Base-by-base conservation (phyloP, 2,113 vertebrate genomes). In the Rhinopomastus cyanomelas region DNA sequence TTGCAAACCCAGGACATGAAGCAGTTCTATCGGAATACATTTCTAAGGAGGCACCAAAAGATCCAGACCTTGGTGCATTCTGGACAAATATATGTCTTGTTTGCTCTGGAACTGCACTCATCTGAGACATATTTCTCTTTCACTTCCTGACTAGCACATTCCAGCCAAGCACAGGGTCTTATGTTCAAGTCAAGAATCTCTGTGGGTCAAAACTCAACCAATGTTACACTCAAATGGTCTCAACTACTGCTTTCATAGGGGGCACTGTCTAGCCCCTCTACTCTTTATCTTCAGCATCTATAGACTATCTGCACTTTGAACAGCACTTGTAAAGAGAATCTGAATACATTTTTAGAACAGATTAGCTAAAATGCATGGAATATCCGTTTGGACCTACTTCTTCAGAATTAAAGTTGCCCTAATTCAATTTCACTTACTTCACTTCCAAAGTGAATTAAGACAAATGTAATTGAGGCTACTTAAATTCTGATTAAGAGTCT, bases 401-500 rank as follows among this genome's bases (percentile, higher is more conserved):
- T 49, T 76, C 69, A 87, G 84, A 93, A 95, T 92, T 92, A 94
- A 85, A 92, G 84, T 18, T 61, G 32, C 32, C 64, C 74, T 92
- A 78, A 94, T 92, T 95, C 91, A 93, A 93, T 95, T 95, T 89
- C 42, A 67, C 59, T 94, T 72, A 89, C 89, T 94, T 79, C 91
- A 82, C 89, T 95, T 94, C 55, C 64, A 85, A 96, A 95, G 67
- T 90, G 89, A 95, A 93, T 94, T 68, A 95, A 94, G 56, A 75
- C 55, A 92, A 92, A 94, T 39, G 75, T 87, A 92, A 92, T 93
- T 92, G 89, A 92, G 87, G 85, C 87, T 92, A 93, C 91, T 95
- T 92, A 87, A 93, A 94, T 90, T 95, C 93, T 94, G 92, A 94
- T 89, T 94, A 93, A 95, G 93, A 87, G 79, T 85, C 93, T 91